phyloP scores from a whole-genome alignment of 35 echinoderm and acorn worm genomes.

The Ophiothrix spiculata region DNA sequence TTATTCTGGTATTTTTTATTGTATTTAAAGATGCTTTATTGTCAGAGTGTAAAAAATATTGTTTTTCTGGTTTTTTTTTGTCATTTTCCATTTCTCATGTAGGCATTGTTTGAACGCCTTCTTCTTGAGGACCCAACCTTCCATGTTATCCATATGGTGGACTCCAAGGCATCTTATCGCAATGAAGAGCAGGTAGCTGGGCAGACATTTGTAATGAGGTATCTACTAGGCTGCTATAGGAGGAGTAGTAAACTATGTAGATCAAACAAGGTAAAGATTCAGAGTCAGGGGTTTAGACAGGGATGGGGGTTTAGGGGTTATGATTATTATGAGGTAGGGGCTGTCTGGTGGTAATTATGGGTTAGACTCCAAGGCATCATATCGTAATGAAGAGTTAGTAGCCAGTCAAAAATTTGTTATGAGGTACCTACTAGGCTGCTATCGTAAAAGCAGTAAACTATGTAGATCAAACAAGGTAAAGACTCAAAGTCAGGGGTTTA shows the following conservation, averaged over 20 bases:
- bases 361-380: conserved; percentile 22
- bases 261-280: too few relatives aligned
- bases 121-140: conserved; percentile 66
- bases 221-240: conserved; percentile 70
- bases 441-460: conserved; percentile 48
- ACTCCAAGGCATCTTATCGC: conserved; percentile 11
- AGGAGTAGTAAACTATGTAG: conserved; percentile 38
- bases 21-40: too few relatives aligned
- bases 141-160: conserved; percentile 73
- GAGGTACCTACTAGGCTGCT: conserved; percentile 65
- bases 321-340: too few relatives aligned
- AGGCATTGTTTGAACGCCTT: conserved; percentile 97
- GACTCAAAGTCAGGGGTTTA: too few relatives aligned
- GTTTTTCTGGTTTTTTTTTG: background rate
- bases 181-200: conserved; percentile 44
- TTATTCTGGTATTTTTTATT: too few relatives aligned
- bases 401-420: conserved; percentile 64
- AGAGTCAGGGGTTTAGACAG: too few relatives aligned
- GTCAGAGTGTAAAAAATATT: too few relatives aligned
- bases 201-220: conserved; percentile 55
- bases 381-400: conserved; percentile 11
- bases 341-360: conserved; percentile 73
- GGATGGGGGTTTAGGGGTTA: too few relatives aligned
- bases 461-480: too few relatives aligned
- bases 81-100: background rate